Percentiles rank a stretch among this genome's conserved stretches.
Conservation (phyloP, 2,888 invertebrate species). For the Aleiodes leptofemur region DNA sequence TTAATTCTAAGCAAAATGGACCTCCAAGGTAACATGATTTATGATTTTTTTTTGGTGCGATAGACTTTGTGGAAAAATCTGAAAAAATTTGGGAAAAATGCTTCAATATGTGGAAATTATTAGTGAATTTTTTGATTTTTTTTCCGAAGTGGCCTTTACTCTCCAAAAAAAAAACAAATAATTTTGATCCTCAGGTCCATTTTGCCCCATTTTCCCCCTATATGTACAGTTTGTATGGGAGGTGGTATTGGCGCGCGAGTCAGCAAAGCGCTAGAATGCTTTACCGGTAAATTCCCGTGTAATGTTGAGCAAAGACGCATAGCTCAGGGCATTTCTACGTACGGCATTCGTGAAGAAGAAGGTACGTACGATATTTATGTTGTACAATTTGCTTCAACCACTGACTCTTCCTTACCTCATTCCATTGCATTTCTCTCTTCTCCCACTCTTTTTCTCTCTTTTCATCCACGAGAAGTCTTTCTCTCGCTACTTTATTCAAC, state of each 20-base stretch:
- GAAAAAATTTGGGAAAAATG: no score
- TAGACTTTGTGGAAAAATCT: no score
- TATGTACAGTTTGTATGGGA: conserved; percentile 16
- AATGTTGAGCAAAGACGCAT: conserved; percentile 52
- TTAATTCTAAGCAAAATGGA: no score
- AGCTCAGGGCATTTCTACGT: conserved; percentile 52
- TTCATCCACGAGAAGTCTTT: no score
- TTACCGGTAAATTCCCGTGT: conserved; percentile 52
- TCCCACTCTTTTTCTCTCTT: not conserved
- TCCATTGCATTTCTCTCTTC: not conserved
- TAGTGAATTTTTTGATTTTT: no score
- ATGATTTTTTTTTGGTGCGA: no score
- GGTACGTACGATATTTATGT: conserved; percentile 54
- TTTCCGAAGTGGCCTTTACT: no score
- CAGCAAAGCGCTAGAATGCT: conserved; percentile 51
- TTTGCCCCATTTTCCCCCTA: no score
- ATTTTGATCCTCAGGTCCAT: no score
- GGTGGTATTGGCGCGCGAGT: conserved; percentile 17
- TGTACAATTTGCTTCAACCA: conserved; percentile 56
- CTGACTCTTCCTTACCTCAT: conserved; percentile 21
- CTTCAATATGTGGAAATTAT: no score
- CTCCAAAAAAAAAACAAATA: no score
- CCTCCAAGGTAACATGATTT: no score
- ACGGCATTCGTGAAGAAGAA: conserved; percentile 36
- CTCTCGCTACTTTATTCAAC: conserved; percentile 24